A percentile compares a stretch with the other conserved stretches of the same genome.
phyloP scores from a whole-genome alignment of 2,113 vertebrate genomes.

The Casuarius casuarius region DNA sequence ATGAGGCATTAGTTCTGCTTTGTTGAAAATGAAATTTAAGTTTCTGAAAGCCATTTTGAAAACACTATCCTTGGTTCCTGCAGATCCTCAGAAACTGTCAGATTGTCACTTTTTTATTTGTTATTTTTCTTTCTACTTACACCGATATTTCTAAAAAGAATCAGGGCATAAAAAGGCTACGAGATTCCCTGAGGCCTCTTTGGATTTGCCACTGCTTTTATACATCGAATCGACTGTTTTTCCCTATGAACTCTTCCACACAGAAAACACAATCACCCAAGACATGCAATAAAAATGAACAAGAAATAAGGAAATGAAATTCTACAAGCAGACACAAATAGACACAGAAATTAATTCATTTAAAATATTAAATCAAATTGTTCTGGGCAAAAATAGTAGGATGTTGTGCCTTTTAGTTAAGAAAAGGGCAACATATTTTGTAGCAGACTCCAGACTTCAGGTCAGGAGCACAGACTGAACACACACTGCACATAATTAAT shows the following conservation, averaged over 20 bases:
- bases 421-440: not conserved
- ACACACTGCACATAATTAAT: not conserved
- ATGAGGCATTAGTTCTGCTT: not conserved
- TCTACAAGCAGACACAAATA: not conserved
- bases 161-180: not conserved
- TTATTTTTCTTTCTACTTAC: conserved; percentile 37
- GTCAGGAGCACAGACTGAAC: not conserved
- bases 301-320: not conserved
- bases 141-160: conserved; percentile 36
- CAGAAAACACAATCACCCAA: not conserved
- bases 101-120: conserved; percentile 16
- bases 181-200: conserved; percentile 16
- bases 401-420: not conserved
- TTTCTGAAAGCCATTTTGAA: conserved; percentile 20
- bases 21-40: conserved; percentile 12
- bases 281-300: not conserved
- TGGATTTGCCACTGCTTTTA: not conserved
- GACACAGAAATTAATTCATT: not conserved
- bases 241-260: not conserved
- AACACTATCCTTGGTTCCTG: not conserved
- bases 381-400: not conserved
- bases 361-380: not conserved
- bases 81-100: conserved; percentile 20
- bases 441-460: not conserved
- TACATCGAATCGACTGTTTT: not conserved